A percentile compares a stretch with the other conserved stretches of the same genome.
phyloP scores from a whole-genome alignment of 2,797 vertebrate genomes.

The Eulemur coronatus region DNA sequence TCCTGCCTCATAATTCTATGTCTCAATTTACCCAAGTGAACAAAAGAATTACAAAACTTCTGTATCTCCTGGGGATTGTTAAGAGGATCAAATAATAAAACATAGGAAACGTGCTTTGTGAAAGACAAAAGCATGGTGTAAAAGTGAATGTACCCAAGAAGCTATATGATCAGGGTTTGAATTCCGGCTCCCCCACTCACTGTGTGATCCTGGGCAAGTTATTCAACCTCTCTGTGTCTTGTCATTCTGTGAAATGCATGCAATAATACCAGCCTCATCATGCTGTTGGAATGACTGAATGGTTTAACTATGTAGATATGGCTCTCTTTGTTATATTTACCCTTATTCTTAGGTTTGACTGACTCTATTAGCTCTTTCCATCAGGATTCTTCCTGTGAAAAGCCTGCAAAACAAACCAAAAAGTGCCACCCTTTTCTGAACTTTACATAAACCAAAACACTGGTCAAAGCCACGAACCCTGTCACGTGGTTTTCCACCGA shows the following conservation, averaged over 20 bases:
- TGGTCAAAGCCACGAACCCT: neutral
- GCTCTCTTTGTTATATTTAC: neutral
- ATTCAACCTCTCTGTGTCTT: neutral
- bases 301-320: neutral
- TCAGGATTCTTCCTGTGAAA: neutral
- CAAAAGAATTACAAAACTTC: neutral
- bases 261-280: neutral
- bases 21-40: neutral
- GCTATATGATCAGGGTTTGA: fast-evolving
- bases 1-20: neutral
- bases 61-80: neutral
- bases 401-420: neutral
- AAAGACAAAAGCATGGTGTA: neutral
- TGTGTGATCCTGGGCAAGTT: neutral
- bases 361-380: neutral
- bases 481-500: neutral
- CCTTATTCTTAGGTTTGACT: neutral
- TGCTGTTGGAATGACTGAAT: neutral
- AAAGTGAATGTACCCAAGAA: neutral
- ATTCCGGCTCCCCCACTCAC: neutral
- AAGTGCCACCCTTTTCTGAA: neutral
- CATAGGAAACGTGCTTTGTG: neutral
- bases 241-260: neutral
- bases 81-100: neutral
- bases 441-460: neutral